Evolutionary conservation across 1,140 invertebrate species (phyloP).

Genomic region (Daktulosphaira vitifoliae): DNA sequence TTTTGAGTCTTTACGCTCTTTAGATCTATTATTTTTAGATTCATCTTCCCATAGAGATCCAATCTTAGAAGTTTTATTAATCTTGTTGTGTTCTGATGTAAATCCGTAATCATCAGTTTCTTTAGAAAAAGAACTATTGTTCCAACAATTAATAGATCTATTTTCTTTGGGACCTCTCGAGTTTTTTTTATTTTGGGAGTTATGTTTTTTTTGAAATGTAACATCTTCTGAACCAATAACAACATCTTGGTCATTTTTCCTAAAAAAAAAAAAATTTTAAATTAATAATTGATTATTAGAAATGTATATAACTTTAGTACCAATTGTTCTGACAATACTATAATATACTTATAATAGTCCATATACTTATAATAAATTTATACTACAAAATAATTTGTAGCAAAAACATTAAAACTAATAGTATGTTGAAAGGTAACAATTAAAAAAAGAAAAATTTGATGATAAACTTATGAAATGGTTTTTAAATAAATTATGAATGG

Average conservation of each 20-base stretch:
- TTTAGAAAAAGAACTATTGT: slow-evolving; percentile 26
- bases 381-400: no score
- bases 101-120: slow-evolving; percentile 23
- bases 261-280: background rate
- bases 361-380: no score
- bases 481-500: no score
- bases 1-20: slow-evolving; percentile 20
- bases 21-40: slow-evolving; percentile 24
- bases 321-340: no score
- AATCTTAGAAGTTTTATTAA: slow-evolving; percentile 17
- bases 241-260: slow-evolving; percentile 29
- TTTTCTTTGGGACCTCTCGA: slow-evolving; percentile 16
- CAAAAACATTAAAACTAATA: no score
- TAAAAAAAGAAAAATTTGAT: no score
- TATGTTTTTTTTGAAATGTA: slow-evolving; percentile 24
- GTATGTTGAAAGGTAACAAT: no score
- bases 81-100: slow-evolving; percentile 14
- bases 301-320: no score
- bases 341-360: no score
- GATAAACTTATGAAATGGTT: no score
- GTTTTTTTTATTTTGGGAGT: slow-evolving; percentile 30
- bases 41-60: slow-evolving; percentile 22
- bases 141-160: slow-evolving; percentile 27
- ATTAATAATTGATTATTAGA: no score
- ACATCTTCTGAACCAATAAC: slow-evolving; percentile 14